Evolutionary conservation across 2,797 vertebrate species (phyloP).

Genomic region (Delichon dasypus): DNA sequence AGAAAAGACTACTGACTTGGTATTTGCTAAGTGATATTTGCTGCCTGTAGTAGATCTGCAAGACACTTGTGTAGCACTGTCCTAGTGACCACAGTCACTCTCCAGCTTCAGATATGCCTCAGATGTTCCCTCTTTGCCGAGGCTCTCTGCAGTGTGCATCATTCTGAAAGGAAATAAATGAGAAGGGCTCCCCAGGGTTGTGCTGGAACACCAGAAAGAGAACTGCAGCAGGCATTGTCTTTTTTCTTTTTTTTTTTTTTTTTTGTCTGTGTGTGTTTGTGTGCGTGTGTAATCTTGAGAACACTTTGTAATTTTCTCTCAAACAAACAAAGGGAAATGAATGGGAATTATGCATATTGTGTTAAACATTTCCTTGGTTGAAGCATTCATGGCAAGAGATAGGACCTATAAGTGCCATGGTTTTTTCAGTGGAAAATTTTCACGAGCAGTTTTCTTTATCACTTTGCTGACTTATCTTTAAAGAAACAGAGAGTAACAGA

Average conservation of each 20-base stretch:
- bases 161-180: background rate
- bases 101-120: background rate
- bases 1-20: background rate
- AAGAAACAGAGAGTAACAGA: background rate
- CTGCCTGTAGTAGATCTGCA: background rate
- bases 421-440: background rate
- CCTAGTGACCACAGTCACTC: background rate
- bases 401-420: background rate
- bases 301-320: background rate
- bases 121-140: background rate
- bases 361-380: background rate
- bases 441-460: background rate
- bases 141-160: background rate
- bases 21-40: background rate
- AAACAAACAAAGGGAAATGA: background rate
- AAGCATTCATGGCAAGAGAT: background rate
- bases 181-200: background rate
- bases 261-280: too few species aligned
- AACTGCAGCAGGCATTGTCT: background rate
- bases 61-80: background rate
- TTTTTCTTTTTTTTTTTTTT: too few species aligned
- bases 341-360: background rate
- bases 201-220: background rate
- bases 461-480: background rate
- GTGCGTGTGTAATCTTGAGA: background rate